Base-by-base conservation (phyloP, 92 coral and sea anemone species). In the Actinernus sp. region DNA sequence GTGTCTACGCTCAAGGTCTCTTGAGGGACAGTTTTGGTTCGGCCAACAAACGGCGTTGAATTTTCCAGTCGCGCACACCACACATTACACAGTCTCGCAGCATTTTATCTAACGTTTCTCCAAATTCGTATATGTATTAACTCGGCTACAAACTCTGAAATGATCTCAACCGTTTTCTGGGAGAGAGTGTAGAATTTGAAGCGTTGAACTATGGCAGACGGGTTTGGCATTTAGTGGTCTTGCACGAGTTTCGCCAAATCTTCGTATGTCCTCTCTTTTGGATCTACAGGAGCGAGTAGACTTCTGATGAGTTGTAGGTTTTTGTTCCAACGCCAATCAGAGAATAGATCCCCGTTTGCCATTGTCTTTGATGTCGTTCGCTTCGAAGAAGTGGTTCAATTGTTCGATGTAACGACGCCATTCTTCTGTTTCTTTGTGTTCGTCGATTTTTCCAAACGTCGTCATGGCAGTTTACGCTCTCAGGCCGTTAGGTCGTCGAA, bases 61-160 rank as follows among this genome's bases (percentile, higher is more conserved):
- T 71, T 26, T 58, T 39, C 32, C 25, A 68, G 33, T 80, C 55
- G 13, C 41, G 55, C 9, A 60, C 58, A 26, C 73, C 73, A 70
- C 86, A 69, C 12, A 61, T 73, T 9, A 79, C 53, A 0, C 73
- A 72, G 53, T 79, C 86, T 23, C 86, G 80, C 16, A 70, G 60
- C 79, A 71, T 71, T 33, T 79, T 65, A 26, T 70, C 81, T 41
- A 55, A 50, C 26, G 65, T 34, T 33, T 20, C 26, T 18, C 58
- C 49, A 55, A 68, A 78, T 26, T 69, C 85, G 59, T 12, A 60
- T 31, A 19, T 31, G 54, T 29, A 63, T 57, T 44, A 69, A 67
- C 51, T 68, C 65, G 12, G 71, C 72, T 47, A 49, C 29, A 41
- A 30, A 59, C 26, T 26, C 29, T 7, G 61, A 41, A 60, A 69